A percentile compares a stretch with the other conserved stretches of the same genome.
Conservation (phyloP, 2,888 invertebrate species). For the Caradrina clavipalpis region DNA sequence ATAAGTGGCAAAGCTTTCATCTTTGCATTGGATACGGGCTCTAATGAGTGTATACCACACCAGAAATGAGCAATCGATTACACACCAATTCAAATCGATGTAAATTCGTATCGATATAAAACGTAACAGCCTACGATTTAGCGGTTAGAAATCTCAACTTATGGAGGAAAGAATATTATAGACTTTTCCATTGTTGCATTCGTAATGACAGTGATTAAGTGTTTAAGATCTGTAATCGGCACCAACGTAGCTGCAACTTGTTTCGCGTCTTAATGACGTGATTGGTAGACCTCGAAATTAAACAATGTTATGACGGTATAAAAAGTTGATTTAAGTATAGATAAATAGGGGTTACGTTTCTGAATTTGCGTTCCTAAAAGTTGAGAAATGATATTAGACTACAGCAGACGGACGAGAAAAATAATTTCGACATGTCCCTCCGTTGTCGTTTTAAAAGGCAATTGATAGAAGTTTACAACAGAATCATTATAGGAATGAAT, state of each 20-base stretch:
- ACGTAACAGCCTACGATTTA: conserved; percentile 54
- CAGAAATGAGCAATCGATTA: conserved; percentile 61
- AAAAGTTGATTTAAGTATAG: conserved; percentile 43
- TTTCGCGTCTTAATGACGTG: conserved; percentile 66
- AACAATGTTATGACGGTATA: conserved; percentile 43
- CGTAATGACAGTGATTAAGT: conserved; percentile 60
- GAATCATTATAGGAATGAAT: conserved; percentile 23
- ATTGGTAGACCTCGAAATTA: conserved; percentile 60
- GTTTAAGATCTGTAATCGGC: conserved; percentile 56
- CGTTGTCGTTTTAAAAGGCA: conserved; percentile 27
- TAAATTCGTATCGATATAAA: conserved; percentile 54
- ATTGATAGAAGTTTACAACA: conserved; percentile 43
- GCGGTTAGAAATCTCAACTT: conserved; percentile 77
- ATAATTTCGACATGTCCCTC: conserved; percentile 43
- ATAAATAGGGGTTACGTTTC: conserved; percentile 37
- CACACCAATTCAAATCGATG: conserved; percentile 51
- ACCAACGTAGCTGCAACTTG: conserved; percentile 60
- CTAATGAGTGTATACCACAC: conserved; percentile 63
- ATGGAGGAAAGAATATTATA: conserved; percentile 68
- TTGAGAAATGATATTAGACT: conserved; percentile 39
- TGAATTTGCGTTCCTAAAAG: conserved; percentile 25
- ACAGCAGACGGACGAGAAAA: conserved; percentile 32
- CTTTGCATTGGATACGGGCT: conserved; percentile 63
- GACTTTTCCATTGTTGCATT: conserved; percentile 58
- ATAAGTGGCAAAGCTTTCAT: conserved; percentile 72